Evolutionary conservation across 2,888 invertebrate genomes (phyloP).

Genomic region (Myopa tessellatipennis): DNA sequence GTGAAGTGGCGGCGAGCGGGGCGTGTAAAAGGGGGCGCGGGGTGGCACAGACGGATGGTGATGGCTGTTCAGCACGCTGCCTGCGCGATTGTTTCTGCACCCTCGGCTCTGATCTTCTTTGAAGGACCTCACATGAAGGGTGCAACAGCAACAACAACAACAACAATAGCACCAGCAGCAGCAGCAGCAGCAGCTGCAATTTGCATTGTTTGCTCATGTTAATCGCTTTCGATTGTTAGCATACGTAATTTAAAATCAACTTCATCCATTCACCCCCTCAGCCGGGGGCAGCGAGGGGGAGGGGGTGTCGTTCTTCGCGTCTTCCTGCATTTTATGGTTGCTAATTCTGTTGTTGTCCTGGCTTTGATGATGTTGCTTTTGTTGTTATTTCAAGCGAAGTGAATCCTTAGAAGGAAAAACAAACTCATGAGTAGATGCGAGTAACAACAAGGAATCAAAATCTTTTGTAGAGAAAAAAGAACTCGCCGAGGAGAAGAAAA

Average conservation of each 20-base stretch:
- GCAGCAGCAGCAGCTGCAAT: constrained; percentile 35
- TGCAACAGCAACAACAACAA: constrained; percentile 31
- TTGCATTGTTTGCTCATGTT: constrained; percentile 39
- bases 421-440: too few relatives aligned
- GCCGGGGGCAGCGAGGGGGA: neutral
- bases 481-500: too few relatives aligned
- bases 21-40: too few relatives aligned
- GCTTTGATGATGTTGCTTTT: neutral
- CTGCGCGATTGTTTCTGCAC: neutral
- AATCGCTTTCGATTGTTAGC: constrained; percentile 41
- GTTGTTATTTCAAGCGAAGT: neutral
- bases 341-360: neutral
- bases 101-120: neutral
- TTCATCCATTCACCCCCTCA: neutral
- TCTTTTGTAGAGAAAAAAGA: too few relatives aligned
- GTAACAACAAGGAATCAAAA: too few relatives aligned
- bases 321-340: neutral
- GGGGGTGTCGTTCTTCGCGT: neutral
- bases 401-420: too few relatives aligned
- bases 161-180: neutral
- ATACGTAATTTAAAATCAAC: constrained; percentile 34
- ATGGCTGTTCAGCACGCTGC: too few relatives aligned
- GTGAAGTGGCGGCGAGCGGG: neutral
- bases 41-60: too few relatives aligned
- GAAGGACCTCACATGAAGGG: neutral